A percentile compares a stretch with the other conserved stretches of the same genome.
These are phyloP conservation scores for Epizoanthus illoricatus DNA, from an alignment of 92 coral and sea anemone species.

Conservation along the genomic window DNA sequence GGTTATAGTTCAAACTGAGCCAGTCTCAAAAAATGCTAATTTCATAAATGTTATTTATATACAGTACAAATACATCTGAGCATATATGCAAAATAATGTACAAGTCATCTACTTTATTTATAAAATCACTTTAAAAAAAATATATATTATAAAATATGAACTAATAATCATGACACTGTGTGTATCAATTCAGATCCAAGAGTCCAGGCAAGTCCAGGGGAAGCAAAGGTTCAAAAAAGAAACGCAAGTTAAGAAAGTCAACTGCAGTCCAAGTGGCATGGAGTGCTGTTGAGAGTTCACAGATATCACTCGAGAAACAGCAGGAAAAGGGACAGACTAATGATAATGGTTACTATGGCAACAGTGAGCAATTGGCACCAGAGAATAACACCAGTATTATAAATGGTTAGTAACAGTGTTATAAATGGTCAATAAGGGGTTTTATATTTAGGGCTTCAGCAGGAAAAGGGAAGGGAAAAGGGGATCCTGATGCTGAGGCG, in stretches of 20 bases:
- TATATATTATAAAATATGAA: no score
- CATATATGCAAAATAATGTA: no score
- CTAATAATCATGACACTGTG: background rate
- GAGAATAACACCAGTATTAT: slow-evolving; percentile 14
- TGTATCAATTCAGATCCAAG: slow-evolving; percentile 32
- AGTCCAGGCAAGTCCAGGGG: slow-evolving; percentile 42
- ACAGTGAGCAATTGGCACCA: background rate
- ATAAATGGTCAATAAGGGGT: slow-evolving; percentile 2
- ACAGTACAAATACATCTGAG: no score
- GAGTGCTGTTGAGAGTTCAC: slow-evolving; percentile 39
- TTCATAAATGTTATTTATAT: no score
- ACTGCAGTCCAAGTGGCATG: slow-evolving; percentile 64
- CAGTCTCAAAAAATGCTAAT: no score
- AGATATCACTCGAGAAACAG: background rate
- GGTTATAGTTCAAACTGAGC: no score
- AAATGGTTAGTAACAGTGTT: slow-evolving; percentile 8
- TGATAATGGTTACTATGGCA: background rate
- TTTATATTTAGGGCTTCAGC: no score
- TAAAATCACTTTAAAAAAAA: no score
- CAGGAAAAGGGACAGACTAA: background rate
- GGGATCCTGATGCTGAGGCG: no score
- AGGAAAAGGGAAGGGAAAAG: no score
- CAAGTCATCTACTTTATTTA: no score
- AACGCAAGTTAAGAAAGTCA: slow-evolving; percentile 49
- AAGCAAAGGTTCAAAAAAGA: slow-evolving; percentile 18